Percentiles rank a stretch among this genome's conserved stretches.
Evolutionary conservation across 2,113 vertebrate species (phyloP).

Genomic region (Dunckerocampus dactyliophorus): DNA sequence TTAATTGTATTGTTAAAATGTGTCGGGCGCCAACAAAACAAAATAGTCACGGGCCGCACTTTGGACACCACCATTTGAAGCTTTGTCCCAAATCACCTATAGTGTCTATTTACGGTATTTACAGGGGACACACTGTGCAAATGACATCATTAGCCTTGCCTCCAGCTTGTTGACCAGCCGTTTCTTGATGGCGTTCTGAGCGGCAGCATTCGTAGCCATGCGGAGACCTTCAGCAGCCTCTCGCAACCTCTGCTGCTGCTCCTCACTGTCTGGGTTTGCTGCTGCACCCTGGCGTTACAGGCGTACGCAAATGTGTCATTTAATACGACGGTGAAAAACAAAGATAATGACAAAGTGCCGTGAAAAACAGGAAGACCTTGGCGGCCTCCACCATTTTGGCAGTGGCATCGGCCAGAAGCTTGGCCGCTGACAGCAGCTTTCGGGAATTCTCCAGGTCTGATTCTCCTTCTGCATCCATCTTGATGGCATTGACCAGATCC

Average conservation of each 20-base stretch:
- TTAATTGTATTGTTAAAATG: too few relatives aligned
- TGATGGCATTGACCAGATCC: conserved; percentile 94
- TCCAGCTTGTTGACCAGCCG: conserved; percentile 93
- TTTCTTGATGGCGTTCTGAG: conserved; percentile 97
- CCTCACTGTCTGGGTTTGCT: conserved; percentile 93
- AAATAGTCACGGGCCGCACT: too few relatives aligned
- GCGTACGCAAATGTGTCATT: neutral
- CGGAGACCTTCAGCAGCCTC: conserved; percentile 93
- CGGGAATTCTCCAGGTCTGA: conserved; percentile 92
- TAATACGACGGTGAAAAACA: neutral
- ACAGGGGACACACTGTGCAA: neutral
- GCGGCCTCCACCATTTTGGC: conserved; percentile 98
- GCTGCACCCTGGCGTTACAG: conserved; percentile 83
- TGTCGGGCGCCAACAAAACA: too few relatives aligned
- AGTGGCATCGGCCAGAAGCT: conserved; percentile 92
- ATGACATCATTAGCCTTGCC: conserved; percentile 65
- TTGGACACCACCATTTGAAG: neutral
- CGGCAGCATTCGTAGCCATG: conserved; percentile 91
- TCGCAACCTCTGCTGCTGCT: conserved; percentile 91
- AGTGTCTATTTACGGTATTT: too few relatives aligned
- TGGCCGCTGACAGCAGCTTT: conserved; percentile 92
- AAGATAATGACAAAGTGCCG: neutral
- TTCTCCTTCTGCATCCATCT: conserved; percentile 92
- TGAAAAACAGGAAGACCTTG: conserved; percentile 73
- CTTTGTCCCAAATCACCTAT: neutral